Evolutionary conservation across 2,113 vertebrate species (phyloP).

Genomic region (Manacus vitellinus): DNA sequence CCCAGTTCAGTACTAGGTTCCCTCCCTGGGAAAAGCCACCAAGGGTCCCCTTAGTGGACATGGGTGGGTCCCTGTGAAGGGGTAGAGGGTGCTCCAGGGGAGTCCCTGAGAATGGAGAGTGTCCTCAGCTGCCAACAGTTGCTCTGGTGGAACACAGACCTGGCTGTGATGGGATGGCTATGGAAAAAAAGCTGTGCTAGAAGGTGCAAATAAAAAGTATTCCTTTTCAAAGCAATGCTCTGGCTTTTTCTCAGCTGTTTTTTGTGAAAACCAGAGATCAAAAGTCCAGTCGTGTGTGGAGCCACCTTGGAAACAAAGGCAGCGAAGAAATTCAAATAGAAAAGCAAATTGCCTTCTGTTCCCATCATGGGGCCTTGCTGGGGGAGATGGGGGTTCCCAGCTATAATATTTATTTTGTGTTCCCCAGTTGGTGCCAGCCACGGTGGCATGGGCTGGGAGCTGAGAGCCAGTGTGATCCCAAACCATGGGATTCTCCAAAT

Average conservation of each 20-base stretch:
- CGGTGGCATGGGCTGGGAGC: neutral
- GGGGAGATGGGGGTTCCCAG: neutral
- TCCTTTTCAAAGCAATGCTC: neutral
- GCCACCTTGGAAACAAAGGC: neutral
- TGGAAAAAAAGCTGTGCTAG: neutral
- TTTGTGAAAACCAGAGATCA: accelerated
- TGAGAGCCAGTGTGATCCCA: neutral
- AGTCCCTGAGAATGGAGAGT: neutral
- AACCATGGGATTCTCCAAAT: neutral
- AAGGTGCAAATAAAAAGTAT: neutral
- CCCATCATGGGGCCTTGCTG: accelerated
- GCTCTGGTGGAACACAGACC: neutral
- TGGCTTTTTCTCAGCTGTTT: neutral
- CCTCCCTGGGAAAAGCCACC: neutral
- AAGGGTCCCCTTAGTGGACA: neutral
- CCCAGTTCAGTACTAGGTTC: neutral
- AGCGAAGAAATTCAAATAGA: neutral
- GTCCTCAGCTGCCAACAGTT: neutral
- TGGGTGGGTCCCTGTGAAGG: accelerated
- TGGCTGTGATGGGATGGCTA: accelerated
- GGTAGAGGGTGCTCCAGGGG: neutral
- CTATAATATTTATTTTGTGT: neutral
- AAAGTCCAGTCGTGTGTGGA: neutral
- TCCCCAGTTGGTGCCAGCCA: accelerated
- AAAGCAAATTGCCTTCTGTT: neutral